Evolutionary conservation across 2,113 vertebrate genomes (phyloP), one percentile per base, ranked within the genome.

Genomic region (Sinosuthora webbiana): DNA sequence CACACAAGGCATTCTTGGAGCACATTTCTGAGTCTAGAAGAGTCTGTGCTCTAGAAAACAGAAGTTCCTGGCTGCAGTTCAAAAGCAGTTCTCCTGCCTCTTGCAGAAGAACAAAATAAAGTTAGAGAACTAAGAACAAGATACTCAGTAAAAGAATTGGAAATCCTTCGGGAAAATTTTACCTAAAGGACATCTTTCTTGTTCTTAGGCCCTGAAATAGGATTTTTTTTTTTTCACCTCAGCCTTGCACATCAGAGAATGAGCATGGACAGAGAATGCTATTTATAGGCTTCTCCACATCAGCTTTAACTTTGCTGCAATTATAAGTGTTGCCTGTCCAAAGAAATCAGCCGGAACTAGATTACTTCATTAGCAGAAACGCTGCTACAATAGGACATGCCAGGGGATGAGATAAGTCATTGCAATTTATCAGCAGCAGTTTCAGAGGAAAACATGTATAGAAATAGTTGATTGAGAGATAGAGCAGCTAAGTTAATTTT

Each of bases 21-120:
- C 28, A 11, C 50, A 11, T 75, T 85, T 55, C 77, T 82, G 59
- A 49, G 45, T 42, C 55, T 50, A 6, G 64, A 45, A 62, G 27
- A 70, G 64, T 28, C 84, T 62, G 2, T 10, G 21, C 69, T 81
- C 64, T 57, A 50, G 86, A 78, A 93, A 89, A 56, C 65, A 78
- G 37, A 95, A 92, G 79, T 93, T 87, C 68, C 47, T 39, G 37
- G 23, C 50, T 56, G n/a, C 42, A 10, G 59, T 88, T 95, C 28
- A 33, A 70, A 83, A 82, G 68, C 50, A 68, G 47, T n/a, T 89
- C 33, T 82, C 25, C 52, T 65, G 73, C 50, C n/a, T 85, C 44
- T 78, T 75, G 81, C 21, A 39, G 47, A 91, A 90, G 57, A 95
- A 94, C 88, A 87, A 76, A 92, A 68, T 67, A 93, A 97, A 97